These are phyloP conservation scores for Muscicapa striata DNA, from an alignment of 2,797 vertebrate genomes.

Conservation along the genomic window DNA sequence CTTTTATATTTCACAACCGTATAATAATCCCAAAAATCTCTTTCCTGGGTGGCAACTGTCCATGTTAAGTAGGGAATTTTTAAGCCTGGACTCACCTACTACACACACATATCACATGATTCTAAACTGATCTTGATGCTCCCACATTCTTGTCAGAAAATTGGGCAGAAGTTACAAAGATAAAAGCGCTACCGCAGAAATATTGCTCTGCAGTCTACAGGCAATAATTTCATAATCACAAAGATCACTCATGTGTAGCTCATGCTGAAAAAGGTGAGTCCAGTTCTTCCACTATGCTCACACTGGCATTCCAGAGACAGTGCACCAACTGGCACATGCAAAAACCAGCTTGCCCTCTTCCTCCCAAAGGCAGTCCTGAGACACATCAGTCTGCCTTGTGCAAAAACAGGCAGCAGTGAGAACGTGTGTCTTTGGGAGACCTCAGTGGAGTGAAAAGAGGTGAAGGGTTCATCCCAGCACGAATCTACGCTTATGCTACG, in stretches of 20 bases:
- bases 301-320: not conserved
- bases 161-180: not conserved
- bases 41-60: not conserved
- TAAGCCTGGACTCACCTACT: not conserved
- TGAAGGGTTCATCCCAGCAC: not conserved
- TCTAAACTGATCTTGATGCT: not conserved
- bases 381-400: not conserved
- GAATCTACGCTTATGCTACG: fast-evolving
- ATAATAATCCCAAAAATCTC: not conserved
- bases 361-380: not conserved
- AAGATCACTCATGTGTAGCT: not conserved
- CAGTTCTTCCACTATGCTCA: not conserved
- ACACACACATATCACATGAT: not conserved
- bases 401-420: not conserved
- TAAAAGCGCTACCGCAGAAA: not conserved
- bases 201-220: not conserved
- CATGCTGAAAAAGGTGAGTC: not conserved
- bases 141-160: not conserved
- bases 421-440: not conserved
- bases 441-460: not conserved
- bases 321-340: fast-evolving
- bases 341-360: not conserved
- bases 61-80: not conserved
- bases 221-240: not conserved
- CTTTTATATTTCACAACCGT: not conserved